Conservation (phyloP, 2,113 vertebrate species). For the Zosterops borbonicus region DNA sequence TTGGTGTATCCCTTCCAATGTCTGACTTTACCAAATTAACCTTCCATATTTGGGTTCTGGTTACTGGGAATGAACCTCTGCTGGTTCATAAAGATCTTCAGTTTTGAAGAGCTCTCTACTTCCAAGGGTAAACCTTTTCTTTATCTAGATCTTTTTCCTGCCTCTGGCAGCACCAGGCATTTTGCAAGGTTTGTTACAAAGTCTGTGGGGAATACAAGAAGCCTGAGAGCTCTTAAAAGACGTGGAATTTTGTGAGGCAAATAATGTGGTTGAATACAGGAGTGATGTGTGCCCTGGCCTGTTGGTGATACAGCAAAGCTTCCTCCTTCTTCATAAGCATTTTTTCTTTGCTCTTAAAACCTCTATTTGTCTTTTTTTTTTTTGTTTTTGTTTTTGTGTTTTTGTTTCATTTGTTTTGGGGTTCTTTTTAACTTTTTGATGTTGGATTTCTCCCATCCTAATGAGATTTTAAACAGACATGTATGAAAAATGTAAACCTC, state of each 20-base stretch:
- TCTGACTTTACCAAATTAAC: neutral
- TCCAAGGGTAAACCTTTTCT: neutral
- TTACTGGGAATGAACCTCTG: neutral
- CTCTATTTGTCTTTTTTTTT: neutral
- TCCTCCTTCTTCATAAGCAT: neutral
- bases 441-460: neutral
- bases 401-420: neutral
- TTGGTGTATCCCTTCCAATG: neutral
- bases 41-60: neutral
- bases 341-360: neutral
- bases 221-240: neutral
- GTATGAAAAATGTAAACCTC: neutral
- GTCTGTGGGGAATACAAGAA: neutral
- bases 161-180: neutral
- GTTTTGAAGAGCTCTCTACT: neutral
- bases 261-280: neutral
- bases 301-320: neutral
- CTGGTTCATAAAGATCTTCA: neutral
- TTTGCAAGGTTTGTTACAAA: neutral
- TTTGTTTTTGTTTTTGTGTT: neutral
- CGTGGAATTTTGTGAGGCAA: neutral
- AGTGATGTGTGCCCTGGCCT: neutral
- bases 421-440: neutral
- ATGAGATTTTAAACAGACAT: neutral
- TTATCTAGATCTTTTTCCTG: neutral